Conservation (phyloP, 1,140 invertebrate genomes). For the Antheraea mylitta region DNA sequence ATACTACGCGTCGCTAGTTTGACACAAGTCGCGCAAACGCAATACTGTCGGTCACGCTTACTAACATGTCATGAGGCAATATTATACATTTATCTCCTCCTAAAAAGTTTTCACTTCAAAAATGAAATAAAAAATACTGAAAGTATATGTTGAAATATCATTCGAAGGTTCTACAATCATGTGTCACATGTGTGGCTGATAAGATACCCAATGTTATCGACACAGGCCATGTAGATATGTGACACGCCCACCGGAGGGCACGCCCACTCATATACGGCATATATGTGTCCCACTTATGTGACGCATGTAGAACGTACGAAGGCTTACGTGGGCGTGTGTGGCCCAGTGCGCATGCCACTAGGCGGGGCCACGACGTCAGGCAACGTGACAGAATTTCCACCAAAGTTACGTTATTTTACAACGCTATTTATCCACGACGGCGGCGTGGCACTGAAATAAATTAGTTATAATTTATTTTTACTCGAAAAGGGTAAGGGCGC, state of each 20-base stretch:
- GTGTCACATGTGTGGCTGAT: neutral
- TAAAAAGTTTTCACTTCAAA: no score
- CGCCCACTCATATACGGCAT: conserved; percentile 50
- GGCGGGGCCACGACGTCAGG: conserved; percentile 58
- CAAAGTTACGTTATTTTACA: conserved; percentile 23
- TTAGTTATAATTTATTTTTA: conserved; percentile 78
- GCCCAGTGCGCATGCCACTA: conserved; percentile 53
- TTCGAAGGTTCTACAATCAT: neutral
- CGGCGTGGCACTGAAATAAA: conserved; percentile 55
- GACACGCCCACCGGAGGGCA: conserved; percentile 50
- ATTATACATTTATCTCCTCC: no score
- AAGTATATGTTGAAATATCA: no score
- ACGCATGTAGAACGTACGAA: conserved; percentile 31
- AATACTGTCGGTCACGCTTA: no score
- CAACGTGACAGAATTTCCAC: conserved; percentile 29
- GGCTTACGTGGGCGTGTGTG: conserved; percentile 47
- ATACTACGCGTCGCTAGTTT: no score
- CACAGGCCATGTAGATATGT: conserved; percentile 27
- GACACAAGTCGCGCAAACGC: no score
- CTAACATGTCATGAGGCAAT: no score
- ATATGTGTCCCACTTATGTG: conserved; percentile 48
- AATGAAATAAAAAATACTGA: no score
- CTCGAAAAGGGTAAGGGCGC: conserved; percentile 66
- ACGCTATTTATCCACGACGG: conserved; percentile 58
- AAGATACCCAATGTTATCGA: neutral